Percentiles rank a stretch among this genome's conserved stretches.
Evolutionary conservation across 2,113 vertebrate species (phyloP).

Genomic region (Lucifuga dentata): DNA sequence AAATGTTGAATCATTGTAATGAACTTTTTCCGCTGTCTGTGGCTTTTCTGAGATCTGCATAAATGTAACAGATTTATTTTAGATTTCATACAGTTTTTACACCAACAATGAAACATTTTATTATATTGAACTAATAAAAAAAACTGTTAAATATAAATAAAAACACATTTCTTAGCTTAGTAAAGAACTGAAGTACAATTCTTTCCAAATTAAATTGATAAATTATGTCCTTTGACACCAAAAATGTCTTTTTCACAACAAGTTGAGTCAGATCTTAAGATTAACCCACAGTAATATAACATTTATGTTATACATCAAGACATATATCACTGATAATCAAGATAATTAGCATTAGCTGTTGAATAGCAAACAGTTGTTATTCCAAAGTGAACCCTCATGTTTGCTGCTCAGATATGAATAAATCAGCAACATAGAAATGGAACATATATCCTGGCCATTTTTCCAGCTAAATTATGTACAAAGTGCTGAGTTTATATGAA

Average conservation of each 20-base stretch:
- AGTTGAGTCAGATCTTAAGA: not conserved
- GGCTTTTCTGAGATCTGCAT: not conserved
- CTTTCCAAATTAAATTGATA: not conserved
- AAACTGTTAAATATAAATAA: not conserved
- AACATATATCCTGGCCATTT: not conserved
- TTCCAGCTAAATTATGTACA: conserved; percentile 8
- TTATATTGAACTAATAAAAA: not conserved
- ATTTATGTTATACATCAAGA: too few relatives aligned
- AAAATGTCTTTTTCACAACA: not conserved
- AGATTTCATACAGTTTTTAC: conserved; percentile 12
- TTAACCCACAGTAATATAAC: not conserved
- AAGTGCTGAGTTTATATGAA: too few relatives aligned
- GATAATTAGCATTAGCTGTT: conserved; percentile 4
- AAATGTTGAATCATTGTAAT: not conserved
- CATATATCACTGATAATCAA: conserved; percentile 1
- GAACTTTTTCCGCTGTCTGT: not conserved
- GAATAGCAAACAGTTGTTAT: conserved; percentile 16
- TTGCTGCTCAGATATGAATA: conserved; percentile 11
- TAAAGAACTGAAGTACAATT: not conserved
- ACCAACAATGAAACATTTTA: conserved; percentile 6
- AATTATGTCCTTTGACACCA: not conserved
- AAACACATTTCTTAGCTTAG: not conserved
- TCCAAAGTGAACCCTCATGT: conserved; percentile 18
- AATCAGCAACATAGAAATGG: not conserved
- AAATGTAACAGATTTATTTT: not conserved